Conservation (phyloP, 2,888 invertebrate species). For the Mystacides longicornis region DNA sequence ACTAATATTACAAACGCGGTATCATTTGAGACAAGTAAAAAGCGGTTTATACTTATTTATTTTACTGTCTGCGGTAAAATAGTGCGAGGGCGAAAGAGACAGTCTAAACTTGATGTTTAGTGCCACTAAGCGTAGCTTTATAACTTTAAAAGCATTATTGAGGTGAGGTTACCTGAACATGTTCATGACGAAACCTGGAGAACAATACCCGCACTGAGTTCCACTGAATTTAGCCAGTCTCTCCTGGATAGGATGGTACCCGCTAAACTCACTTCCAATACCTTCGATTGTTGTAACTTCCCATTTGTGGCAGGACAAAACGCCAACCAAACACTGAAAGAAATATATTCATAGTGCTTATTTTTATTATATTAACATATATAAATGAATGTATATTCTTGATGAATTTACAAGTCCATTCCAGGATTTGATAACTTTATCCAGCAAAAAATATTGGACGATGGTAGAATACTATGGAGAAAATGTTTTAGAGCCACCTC, state of each 20-base stretch:
- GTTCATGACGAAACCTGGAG: slow-evolving; percentile 71
- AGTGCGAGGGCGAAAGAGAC: no score
- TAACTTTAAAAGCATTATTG: background rate
- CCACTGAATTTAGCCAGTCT: slow-evolving; percentile 59
- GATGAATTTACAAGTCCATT: no score
- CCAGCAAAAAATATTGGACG: no score
- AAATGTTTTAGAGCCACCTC: background rate
- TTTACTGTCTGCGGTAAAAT: no score
- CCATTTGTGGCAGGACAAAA: slow-evolving; percentile 59
- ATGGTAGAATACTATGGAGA: no score
- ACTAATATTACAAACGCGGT: background rate
- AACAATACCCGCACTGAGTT: slow-evolving; percentile 69
- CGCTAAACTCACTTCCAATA: slow-evolving; percentile 54
- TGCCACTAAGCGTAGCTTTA: background rate
- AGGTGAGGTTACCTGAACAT: slow-evolving; percentile 52
- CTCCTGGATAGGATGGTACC: slow-evolving; percentile 64
- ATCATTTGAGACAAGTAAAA: no score
- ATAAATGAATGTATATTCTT: background rate
- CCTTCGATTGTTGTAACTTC: slow-evolving; percentile 66
- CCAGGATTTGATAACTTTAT: no score
- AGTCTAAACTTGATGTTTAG: background rate
- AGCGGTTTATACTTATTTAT: background rate
- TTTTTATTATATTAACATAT: no score
- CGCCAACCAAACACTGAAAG: slow-evolving; percentile 55
- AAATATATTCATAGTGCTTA: background rate